These are phyloP conservation scores for Adelphocoris suturalis DNA, from an alignment of 2,888 invertebrate species.

Conservation along the genomic window DNA sequence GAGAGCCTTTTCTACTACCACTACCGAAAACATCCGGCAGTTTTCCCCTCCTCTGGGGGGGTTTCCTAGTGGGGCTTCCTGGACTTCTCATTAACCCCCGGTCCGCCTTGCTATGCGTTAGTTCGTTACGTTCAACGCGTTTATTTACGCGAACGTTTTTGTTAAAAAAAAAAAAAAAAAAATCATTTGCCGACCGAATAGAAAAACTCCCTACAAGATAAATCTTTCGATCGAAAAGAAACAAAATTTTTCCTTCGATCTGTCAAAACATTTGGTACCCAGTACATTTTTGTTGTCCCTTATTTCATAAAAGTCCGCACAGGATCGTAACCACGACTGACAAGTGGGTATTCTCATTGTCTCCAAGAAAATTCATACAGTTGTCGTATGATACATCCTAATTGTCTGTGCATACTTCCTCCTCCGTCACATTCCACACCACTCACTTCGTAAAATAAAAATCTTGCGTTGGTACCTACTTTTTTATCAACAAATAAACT, in stretches of 20 bases:
- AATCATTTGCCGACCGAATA: not conserved
- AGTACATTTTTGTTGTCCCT: not conserved
- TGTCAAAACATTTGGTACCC: not conserved
- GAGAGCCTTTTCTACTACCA: conserved; percentile 55
- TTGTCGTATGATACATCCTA: too few relatives aligned
- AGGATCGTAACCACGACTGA: not conserved
- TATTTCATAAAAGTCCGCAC: not conserved
- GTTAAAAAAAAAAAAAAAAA: conserved; percentile 3
- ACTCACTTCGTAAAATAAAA: too few relatives aligned
- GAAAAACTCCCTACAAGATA: not conserved
- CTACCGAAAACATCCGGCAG: conserved; percentile 68
- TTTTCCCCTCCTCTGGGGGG: conserved; percentile 43
- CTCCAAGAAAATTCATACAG: not conserved
- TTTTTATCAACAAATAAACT: too few relatives aligned
- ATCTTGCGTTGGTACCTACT: too few relatives aligned
- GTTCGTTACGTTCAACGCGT: conserved; percentile 23
- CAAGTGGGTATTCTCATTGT: conserved; percentile 4
- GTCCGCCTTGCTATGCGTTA: conserved; percentile 37
- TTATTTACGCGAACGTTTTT: conserved; percentile 36
- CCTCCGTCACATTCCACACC: too few relatives aligned
- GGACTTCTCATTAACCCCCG: conserved; percentile 61
- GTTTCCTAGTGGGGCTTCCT: conserved; percentile 17
- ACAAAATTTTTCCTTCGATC: not conserved
- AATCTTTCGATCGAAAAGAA: not conserved
- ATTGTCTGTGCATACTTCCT: too few relatives aligned